Base-by-base conservation (phyloP, 2,888 invertebrate species). In the Eupithecia pulchellata region DNA sequence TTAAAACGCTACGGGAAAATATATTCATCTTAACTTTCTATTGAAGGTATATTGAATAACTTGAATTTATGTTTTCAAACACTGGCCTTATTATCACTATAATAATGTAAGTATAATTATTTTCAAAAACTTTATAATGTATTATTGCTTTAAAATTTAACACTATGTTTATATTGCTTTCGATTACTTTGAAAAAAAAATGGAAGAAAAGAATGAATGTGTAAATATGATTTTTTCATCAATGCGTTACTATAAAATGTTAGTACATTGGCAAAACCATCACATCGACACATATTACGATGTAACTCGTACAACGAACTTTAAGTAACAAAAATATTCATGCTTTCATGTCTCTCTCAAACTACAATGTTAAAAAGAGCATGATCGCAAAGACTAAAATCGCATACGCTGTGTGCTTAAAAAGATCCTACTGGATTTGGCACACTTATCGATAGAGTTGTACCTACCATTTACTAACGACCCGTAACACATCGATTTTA, bases 41-140 rank as follows among this genome's bases (percentile, higher is more conserved):
- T 62, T 14, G 68, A 68, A 30, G 6, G 29, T 65, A 67, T 64
- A 67, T 61, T 64, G 69, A 64, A 67, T 75, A 71, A 68, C 55
- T 73, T 72, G 52, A 77, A 80, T 84, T 83, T 86, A 86, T 88
- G 84, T 89, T 86, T 84, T 85, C 79, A 83, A 83, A 88, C 86
- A 91, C 90, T 91, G 91, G 91, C 91, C 91, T 86, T 82, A 81
- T 82, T 88, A 89, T 90, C 86, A 90, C 90, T 88, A 87, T 80
- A 80, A 80, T 52, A 52, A 52, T 71, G 79, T 79, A 72, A 64
- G 64, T 69, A 73, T 79, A 76, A 65, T 67, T 81, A 84, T 80
- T 78, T 77, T 77, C 80, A 78, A 81, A 77, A 82, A 77, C 71
- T 75, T 81, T 81, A 76, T 71, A 75, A 52, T 47, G 79, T 80